A percentile compares a stretch with the other conserved stretches of the same genome.
Conservation (phyloP, 2,113 vertebrate genomes). For the Albula goreensis region DNA sequence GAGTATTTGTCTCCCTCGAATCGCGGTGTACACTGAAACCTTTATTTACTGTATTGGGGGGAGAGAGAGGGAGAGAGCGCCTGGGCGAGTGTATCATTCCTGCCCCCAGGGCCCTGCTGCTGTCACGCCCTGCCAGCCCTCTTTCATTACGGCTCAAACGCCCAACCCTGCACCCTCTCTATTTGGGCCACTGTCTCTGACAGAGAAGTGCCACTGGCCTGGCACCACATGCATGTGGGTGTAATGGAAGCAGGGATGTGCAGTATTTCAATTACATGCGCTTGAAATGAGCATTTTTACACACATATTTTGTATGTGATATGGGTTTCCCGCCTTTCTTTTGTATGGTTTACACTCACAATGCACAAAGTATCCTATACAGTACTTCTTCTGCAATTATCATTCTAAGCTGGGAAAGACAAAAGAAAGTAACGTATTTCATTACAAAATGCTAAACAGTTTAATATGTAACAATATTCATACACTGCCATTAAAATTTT, state of each 20-base stretch:
- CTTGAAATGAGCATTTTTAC: too few relatives aligned
- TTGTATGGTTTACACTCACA: too few relatives aligned
- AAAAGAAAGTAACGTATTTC: too few relatives aligned
- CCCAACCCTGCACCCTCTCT: conserved; percentile 40
- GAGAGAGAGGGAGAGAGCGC: not conserved
- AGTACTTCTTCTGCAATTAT: too few relatives aligned
- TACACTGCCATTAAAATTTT: too few relatives aligned
- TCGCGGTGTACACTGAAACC: not conserved
- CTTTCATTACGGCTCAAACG: conserved; percentile 39
- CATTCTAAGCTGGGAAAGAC: too few relatives aligned
- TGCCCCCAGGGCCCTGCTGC: conserved; percentile 43
- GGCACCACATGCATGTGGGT: not conserved
- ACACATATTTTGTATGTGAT: too few relatives aligned
- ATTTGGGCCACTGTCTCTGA: not conserved
- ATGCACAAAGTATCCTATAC: too few relatives aligned
- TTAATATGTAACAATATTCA: too few relatives aligned
- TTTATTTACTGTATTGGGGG: conserved; percentile 1
- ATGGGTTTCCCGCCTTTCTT: too few relatives aligned
- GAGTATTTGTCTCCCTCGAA: not conserved
- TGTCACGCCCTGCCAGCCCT: conserved; percentile 50
- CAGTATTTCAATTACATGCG: too few relatives aligned
- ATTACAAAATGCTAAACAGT: too few relatives aligned
- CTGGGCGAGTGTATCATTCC: conserved; percentile 37
- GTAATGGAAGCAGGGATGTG: not conserved
- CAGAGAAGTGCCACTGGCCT: not conserved